Evolutionary conservation across 2,797 vertebrate species (phyloP), one percentile per base, ranked within the genome.

Genomic region (Pipistrellus kuhlii): DNA sequence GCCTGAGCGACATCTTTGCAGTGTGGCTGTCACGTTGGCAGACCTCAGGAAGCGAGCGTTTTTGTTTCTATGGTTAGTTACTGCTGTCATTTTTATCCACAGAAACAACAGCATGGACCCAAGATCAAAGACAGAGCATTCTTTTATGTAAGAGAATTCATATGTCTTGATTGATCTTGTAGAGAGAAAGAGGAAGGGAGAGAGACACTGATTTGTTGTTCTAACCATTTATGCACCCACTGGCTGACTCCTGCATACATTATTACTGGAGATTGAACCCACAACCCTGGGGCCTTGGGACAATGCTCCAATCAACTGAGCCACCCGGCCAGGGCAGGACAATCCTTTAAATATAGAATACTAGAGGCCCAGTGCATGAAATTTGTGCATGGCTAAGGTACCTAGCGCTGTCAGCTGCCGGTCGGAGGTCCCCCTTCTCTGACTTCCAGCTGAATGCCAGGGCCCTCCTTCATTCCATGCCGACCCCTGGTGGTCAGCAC

Each of bases 1-100:
- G 46, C 46, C 66, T 20, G 2, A 21, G 25, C 2, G 5, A 20
- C 41, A 5, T 0, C 55, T 48, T 35, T 1, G 4, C 2, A 9
- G n/a, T 9, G 23, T 35, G 4, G 25, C 23, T 21, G 4, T 3
- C 75, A 20, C 2, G 15, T 6, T 12, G 30, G 51, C 44, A 32
- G 76, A 41, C 20, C 23, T 62, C 59, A 48, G 13, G 3, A 18
- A 64, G 0, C 1, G 3, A 71, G n/a, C 59, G 2, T 71, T 75
- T 71, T 85, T 27, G 17, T 32, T 57, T 76, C 80, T 62, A 0
- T 59, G 14, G 13, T 41, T 35, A 62, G 7, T 46, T 18, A 57
- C 25, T 0, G 2, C 59, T 41, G n/a, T 38, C 38, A 23, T 32
- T 55, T 69, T 85, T 82, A 71, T 41, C 80, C 27, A n/a, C 53